Evolutionary conservation across 2,797 vertebrate genomes (phyloP).

Genomic region (Morus bassanus): DNA sequence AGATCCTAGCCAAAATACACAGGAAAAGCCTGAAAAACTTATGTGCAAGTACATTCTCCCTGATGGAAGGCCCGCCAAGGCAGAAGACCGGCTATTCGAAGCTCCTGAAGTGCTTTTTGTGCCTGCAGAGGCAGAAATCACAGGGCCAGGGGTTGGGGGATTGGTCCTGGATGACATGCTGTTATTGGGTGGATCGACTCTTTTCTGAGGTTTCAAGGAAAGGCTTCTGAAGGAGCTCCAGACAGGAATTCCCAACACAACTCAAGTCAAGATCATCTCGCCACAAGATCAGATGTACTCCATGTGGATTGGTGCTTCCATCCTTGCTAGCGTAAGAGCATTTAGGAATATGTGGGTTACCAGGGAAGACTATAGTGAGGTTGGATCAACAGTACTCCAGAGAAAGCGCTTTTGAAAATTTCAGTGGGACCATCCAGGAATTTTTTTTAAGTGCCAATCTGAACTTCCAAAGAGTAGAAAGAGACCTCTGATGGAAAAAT

Average conservation of each 20-base stretch:
- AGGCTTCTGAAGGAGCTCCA: constrained; percentile 57
- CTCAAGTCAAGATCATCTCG: neutral
- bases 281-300: constrained; percentile 33
- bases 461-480: neutral
- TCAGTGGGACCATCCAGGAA: neutral
- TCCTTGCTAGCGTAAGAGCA: constrained; percentile 39
- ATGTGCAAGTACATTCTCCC: neutral
- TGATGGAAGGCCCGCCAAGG: neutral
- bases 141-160: neutral
- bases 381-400: constrained; percentile 45
- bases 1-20: neutral
- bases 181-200: neutral
- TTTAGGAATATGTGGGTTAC: constrained; percentile 67
- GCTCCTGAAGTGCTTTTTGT: constrained; percentile 64
- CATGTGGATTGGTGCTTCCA: constrained; percentile 56
- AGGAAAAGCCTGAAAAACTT: neutral
- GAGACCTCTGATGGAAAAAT: neutral
- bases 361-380: constrained; percentile 21
- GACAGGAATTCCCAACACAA: neutral
- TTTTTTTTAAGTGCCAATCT: neutral
- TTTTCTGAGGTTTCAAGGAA: constrained; percentile 38
- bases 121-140: constrained; percentile 19
- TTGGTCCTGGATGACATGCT: constrained; percentile 42
- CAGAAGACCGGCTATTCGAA: constrained; percentile 47
- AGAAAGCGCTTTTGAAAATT: constrained; percentile 59